Base-by-base conservation (phyloP, 2,888 invertebrate species). In the Athetis lepigone region DNA sequence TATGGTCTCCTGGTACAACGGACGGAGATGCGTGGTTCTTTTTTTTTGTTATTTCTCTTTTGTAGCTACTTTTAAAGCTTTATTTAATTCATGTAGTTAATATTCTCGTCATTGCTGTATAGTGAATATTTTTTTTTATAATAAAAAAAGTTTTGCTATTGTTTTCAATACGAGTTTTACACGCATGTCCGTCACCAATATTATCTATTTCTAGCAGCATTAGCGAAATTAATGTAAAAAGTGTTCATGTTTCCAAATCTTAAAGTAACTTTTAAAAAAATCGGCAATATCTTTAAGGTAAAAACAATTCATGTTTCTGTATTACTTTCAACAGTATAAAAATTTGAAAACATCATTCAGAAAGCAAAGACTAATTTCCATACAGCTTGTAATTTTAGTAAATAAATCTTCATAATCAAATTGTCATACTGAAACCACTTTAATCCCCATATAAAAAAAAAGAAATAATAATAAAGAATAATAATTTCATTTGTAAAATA, bases 331-430 rank as follows among this genome's bases (percentile, higher is more conserved):
- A 18, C 23, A n/a, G 33, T 50, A 51, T 50, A 51, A 58, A 43
- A 60, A 75, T 60, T 71, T 43, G 61, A 72, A 70, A 77, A 68
- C 64, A 72, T 56, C 7, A 7, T 60, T 47, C 27, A 70, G 66
- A 77, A 79, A 79, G 75, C 75, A 75, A 77, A 65, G 73, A 80
- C 64, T 63, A 64, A 65, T 64, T 64, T 64, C 36, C 70, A 61
- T 54, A 33, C 52, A 51, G 23, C 18, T 16, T 54, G 18, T 51
- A 46, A 64, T 40, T 52, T 68, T 55, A 36, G 49, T 19, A 61
- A 59, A 66, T 51, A 45, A 71, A 54, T 61, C 59, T 61, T 59
- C 13, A 40, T 29, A 11, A 43, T 23, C 8, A 57, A 73, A 45
- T 37, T 27, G 13, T 58, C 54, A 43, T 52, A 67, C 23, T 19